Percentiles rank a stretch among this genome's conserved stretches.
Evolutionary conservation across 1,140 invertebrate genomes (phyloP).

Genomic region (Nylanderia fulva): DNA sequence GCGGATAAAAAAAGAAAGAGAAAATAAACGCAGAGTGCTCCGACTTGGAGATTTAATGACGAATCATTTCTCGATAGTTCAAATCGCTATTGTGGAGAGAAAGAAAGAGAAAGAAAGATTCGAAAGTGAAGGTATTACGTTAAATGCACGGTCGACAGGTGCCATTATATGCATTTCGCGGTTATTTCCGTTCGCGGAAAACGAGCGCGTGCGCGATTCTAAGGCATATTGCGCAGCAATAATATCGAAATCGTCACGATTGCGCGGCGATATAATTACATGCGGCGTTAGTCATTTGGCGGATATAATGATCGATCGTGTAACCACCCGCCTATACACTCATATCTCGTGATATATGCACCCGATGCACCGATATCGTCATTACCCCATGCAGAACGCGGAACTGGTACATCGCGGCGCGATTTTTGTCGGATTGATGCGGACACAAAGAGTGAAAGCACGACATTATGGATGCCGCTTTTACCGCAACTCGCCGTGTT

Average conservation of each 20-base stretch:
- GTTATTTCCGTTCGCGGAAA: conserved; percentile 26
- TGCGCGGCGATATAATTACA: conserved; percentile 21
- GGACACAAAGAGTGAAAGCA: conserved; percentile 52
- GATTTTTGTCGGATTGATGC: conserved; percentile 21
- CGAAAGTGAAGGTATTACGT: background rate
- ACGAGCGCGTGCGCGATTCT: background rate
- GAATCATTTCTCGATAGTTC: background rate
- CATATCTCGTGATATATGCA: background rate
- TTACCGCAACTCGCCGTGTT: conserved; percentile 40
- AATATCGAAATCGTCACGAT: background rate
- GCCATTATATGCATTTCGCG: background rate
- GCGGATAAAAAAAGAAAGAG: background rate
- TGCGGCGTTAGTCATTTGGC: conserved; percentile 23
- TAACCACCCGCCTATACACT: background rate
- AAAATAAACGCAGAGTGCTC: background rate
- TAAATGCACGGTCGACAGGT: background rate
- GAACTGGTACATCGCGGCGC: background rate
- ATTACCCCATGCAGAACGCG: background rate
- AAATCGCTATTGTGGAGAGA: background rate
- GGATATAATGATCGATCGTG: conserved; percentile 16
- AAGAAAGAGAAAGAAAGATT: background rate
- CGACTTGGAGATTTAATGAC: background rate
- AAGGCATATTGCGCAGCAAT: conserved; percentile 4
- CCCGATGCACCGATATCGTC: background rate
- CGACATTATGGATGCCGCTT: conserved; percentile 40